phyloP scores from a whole-genome alignment of 1,140 invertebrate genomes.

The Musca domestica region DNA sequence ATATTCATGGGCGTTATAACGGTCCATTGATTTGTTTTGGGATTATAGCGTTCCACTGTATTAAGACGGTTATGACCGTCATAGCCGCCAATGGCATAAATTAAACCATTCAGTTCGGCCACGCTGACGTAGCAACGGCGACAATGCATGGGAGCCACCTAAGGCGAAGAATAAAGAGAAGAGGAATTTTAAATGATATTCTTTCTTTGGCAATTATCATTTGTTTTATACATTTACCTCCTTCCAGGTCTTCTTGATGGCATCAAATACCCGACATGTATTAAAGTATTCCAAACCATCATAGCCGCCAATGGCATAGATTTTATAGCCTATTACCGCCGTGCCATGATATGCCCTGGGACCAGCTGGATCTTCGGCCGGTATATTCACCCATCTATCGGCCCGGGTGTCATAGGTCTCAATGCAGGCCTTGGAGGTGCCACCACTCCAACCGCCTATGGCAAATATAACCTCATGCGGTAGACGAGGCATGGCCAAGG shows the following conservation, averaged over 20 bases:
- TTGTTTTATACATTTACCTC: too few relatives aligned
- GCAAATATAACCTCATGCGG: conserved; percentile 71
- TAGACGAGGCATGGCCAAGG: conserved; percentile 64
- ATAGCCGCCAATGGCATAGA: conserved; percentile 77
- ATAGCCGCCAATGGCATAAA: conserved; percentile 86
- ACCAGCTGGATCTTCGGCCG: conserved; percentile 60
- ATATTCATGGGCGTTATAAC: conserved; percentile 77
- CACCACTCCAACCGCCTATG: conserved; percentile 79
- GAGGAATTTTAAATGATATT: not conserved
- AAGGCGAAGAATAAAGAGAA: conserved; percentile 32
- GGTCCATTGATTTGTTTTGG: conserved; percentile 76
- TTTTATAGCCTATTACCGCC: conserved; percentile 65
- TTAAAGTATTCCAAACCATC: conserved; percentile 74
- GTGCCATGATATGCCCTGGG: conserved; percentile 76
- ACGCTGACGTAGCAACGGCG: conserved; percentile 67
- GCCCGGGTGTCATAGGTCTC: conserved; percentile 76
- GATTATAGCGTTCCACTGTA: conserved; percentile 71
- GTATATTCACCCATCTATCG: conserved; percentile 63
- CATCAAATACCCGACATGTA: conserved; percentile 68
- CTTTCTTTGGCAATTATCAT: not conserved
- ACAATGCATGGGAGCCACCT: conserved; percentile 62
- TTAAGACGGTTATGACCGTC: conserved; percentile 78
- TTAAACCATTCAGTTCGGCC: conserved; percentile 64
- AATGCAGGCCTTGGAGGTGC: conserved; percentile 72
- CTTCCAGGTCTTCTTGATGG: conserved; percentile 64